phyloP scores from a whole-genome alignment of 2,113 vertebrate species.

The Trematocara variabile region DNA sequence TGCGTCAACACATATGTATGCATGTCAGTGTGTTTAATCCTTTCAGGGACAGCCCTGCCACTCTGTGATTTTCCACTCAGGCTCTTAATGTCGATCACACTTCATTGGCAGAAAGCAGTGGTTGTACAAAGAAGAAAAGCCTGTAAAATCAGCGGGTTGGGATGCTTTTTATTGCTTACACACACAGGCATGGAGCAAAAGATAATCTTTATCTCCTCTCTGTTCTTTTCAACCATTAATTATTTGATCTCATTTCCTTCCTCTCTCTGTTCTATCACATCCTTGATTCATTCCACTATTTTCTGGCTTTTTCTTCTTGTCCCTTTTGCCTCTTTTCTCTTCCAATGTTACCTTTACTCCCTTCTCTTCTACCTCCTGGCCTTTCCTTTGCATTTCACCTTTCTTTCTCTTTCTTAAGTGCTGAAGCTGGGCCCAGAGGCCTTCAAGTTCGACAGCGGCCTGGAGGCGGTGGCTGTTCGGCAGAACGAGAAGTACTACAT shows the following conservation, averaged over 20 bases:
- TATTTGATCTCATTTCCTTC: not conserved
- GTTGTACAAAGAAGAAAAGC: not conserved
- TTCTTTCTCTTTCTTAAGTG: conserved; percentile 62
- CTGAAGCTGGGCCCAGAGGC: conserved; percentile 96
- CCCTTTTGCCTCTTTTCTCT: not conserved
- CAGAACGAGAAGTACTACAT: conserved; percentile 99
- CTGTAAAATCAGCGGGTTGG: not conserved
- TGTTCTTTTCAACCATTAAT: not conserved
- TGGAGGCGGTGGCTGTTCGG: conserved; percentile 92
- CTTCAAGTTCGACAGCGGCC: conserved; percentile 95
- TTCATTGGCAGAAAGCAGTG: conserved; percentile 6
- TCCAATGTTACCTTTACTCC: not conserved
- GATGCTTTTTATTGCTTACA: not conserved
- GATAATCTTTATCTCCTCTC: not conserved
- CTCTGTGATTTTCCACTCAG: not conserved
- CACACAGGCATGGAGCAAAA: not conserved
- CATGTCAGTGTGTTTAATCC: not conserved
- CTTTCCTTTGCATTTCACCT: not conserved
- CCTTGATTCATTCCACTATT: not conserved
- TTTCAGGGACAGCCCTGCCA: not conserved
- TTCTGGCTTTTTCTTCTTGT: not conserved
- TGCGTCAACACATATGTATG: not conserved
- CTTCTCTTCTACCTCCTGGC: not conserved
- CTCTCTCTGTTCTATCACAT: not conserved
- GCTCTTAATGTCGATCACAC: not conserved